phyloP scores from a whole-genome alignment of 2,113 vertebrate species.

The Tapirus terrestris region DNA sequence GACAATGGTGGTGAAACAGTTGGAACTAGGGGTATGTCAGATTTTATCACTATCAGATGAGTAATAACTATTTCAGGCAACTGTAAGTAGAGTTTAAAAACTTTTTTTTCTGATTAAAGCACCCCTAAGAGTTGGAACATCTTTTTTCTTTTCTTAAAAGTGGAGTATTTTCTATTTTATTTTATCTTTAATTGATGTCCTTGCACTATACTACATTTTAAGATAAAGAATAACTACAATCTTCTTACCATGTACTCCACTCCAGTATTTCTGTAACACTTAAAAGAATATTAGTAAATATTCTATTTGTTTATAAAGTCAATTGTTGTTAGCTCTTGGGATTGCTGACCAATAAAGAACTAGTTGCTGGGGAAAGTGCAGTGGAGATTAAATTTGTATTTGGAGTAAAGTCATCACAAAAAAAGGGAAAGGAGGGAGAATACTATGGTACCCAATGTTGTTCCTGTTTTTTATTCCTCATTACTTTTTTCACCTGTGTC shows the following conservation, averaged over 20 bases:
- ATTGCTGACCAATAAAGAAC: background rate
- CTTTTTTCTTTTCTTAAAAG: background rate
- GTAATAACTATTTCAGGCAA: background rate
- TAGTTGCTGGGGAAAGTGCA: background rate
- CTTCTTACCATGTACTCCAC: background rate
- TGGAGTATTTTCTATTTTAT: background rate
- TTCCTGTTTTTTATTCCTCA: background rate
- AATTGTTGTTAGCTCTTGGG: background rate
- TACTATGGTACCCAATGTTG: background rate
- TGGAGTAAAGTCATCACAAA: background rate
- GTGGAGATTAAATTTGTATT: background rate
- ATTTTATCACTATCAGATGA: background rate
- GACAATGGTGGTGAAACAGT: background rate
- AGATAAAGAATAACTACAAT: background rate
- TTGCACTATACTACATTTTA: background rate
- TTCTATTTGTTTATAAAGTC: slow-evolving; percentile 31
- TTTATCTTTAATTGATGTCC: background rate
- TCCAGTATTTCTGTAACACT: background rate
- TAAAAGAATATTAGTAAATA: background rate
- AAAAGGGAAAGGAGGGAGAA: background rate
- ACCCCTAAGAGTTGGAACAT: background rate
- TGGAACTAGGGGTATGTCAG: slow-evolving; percentile 84
- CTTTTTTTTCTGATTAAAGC: background rate
- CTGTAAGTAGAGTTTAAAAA: background rate
- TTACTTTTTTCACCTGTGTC: background rate